Base-by-base conservation (phyloP, 1,140 invertebrate species). In the Nixonia krombeini region DNA sequence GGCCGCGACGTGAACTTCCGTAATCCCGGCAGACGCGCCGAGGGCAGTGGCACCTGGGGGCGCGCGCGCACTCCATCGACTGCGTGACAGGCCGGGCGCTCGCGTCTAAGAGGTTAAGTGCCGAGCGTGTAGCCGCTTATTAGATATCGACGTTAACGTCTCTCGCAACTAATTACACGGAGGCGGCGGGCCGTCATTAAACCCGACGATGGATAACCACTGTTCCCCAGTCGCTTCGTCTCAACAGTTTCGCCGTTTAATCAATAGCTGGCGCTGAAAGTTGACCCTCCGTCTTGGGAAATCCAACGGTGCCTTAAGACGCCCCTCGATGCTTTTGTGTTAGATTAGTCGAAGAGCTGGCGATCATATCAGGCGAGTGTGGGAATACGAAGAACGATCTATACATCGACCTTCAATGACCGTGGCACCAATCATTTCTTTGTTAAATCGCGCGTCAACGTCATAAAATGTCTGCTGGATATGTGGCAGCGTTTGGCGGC, bases 151-250 rank as follows among this genome's bases (percentile, higher is more conserved):
- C 51, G 58, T 64, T 68, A 72, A 74, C 70, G 57, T 51, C 50
- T 62, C 44, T 52, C 46, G 40, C 46, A 68, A 59, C 61, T 72
- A 75, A 78, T 76, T 77, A 69, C 68, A 52, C 63, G 41, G 57
- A 70, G 70, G 57, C 69, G 73, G 64, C 44, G 38, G 67, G 63
- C 33, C 44, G 61, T 74, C 63, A 59, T 67, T 73, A 62, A 52
- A 64, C 46, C 46, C 37, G 61, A 35, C 55, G 47, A 31, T 12
- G 42, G 40, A 70, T 66, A 66, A 76, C 53, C 69, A 40, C 31
- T 9, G 9, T 40, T 40, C 9, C 17, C 15, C 21, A 3, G 21
- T 28, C 17, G 23, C 17, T 16, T 58, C 58, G 58, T 52, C 49
- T 49, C 35, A 15, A 50, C 33, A 49, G 45, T 50, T 53, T 49